phyloP scores from a whole-genome alignment of 2,113 vertebrate genomes.

The Podarcis raffonei region DNA sequence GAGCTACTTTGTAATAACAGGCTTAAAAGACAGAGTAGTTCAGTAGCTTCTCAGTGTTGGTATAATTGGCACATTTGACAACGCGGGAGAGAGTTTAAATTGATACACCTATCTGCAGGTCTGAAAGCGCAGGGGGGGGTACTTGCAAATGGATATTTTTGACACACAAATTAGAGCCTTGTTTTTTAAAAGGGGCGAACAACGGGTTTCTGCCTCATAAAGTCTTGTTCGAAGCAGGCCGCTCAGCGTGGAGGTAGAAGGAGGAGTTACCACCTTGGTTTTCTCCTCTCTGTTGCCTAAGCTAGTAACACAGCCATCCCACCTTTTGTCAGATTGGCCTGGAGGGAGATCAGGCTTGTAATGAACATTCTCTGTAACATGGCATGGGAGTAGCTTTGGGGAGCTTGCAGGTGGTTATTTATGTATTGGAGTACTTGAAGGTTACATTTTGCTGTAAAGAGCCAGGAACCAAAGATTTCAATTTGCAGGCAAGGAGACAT shows the following conservation, averaged over 20 bases:
- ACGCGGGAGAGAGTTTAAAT: constrained; percentile 35
- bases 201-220: constrained; percentile 40
- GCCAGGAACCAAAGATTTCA: constrained; percentile 18
- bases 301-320: neutral
- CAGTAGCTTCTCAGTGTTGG: constrained; percentile 42
- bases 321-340: neutral
- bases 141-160: constrained; percentile 50
- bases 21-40: constrained; percentile 39
- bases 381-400: neutral
- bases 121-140: constrained; percentile 38
- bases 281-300: constrained; percentile 11
- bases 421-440: neutral
- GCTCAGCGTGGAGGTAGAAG: constrained; percentile 4
- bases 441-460: neutral
- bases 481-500: neutral
- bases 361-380: neutral
- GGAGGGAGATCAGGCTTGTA: neutral
- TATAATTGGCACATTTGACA: constrained; percentile 43
- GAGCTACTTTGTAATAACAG: constrained; percentile 45
- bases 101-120: constrained; percentile 41
- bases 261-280: neutral
- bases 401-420: constrained; percentile 11
- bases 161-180: neutral
- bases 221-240: neutral
- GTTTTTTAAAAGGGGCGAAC: constrained; percentile 31